Base-by-base conservation (phyloP, 2,113 vertebrate species). In the Amazona vittata region DNA sequence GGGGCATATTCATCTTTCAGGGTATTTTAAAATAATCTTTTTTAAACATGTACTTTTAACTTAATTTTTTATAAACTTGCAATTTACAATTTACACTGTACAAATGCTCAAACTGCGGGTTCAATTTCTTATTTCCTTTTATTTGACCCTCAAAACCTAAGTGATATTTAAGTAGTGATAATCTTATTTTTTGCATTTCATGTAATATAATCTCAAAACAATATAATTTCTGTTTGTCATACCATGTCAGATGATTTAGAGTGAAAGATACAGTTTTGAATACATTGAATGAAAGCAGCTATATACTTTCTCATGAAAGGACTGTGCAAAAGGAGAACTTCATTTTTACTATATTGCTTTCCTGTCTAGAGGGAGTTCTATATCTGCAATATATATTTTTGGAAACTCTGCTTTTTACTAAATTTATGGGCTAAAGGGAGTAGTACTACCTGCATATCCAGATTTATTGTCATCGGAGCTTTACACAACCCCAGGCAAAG, bases 361-460 rank as follows among this genome's bases (percentile, higher is more conserved):
- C 93, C 93, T 82, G 94, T 94, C 97, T 91, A 85, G 77, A 96
- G 94, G 93, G 97, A 98, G 44, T 95, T 94, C 87, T 96, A 92
- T 96, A 96, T 93, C 94, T 96, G 39, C 65, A n/a, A 88, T 78
- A 94, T 62, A 60, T 93, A 88, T 97, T 94, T 98, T 95, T 9
- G 2, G 95, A 95, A 95, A 90, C 78, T 82, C 88, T 81, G 77
- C 91, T 93, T 84, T 89, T 92, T 77, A 83, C 65, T 91, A 75
- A 77, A 98, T 97, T 98, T 96, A 98, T 96, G 93, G 67, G 67
- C 82, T 82, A 47, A 65, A 91, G 91, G 80, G 68, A 86, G 33
- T 68, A 75, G 91, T 64, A 49, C 73, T 92, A 77, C 28, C 28
- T 41, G 47, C 49, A 63, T 68, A 35, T 24, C 29, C 26, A 94